These are phyloP conservation scores for Parus major DNA, from an alignment of 2,113 vertebrate species.

Conservation along the genomic window DNA sequence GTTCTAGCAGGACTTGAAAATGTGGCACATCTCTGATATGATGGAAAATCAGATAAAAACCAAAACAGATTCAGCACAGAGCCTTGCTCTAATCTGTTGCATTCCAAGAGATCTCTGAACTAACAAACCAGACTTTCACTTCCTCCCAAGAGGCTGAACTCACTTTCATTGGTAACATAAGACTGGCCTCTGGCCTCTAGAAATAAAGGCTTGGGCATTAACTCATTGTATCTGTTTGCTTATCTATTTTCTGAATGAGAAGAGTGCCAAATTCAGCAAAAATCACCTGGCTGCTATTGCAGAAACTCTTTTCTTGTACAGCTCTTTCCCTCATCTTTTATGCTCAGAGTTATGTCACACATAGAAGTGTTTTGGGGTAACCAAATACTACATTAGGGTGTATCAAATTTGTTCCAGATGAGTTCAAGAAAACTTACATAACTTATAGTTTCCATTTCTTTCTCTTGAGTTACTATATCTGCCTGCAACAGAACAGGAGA, in stretches of 20 bases:
- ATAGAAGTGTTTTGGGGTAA: not conserved
- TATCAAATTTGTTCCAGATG: not conserved
- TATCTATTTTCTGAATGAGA: not conserved
- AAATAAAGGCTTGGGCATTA: not conserved
- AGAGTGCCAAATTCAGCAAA: not conserved
- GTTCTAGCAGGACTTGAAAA: not conserved
- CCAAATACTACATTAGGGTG: rapidly evolving
- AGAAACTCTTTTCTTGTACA: not conserved
- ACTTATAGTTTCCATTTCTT: not conserved
- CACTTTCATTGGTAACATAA: not conserved
- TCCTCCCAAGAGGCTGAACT: not conserved
- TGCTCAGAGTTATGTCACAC: not conserved
- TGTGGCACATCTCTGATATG: not conserved
- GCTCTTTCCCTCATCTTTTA: not conserved
- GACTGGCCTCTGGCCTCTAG: not conserved
- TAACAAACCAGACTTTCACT: constrained; percentile 22
- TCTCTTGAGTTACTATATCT: not conserved
- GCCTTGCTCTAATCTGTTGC: not conserved
- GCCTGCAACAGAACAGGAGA: not conserved
- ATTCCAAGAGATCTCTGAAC: constrained; percentile 21
- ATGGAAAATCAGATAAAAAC: not conserved
- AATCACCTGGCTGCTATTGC: not conserved
- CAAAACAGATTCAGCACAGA: not conserved
- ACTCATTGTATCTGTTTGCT: not conserved
- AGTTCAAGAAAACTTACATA: not conserved